phyloP scores from a whole-genome alignment of 2,888 invertebrate genomes.

The Lysandra bellargus region DNA sequence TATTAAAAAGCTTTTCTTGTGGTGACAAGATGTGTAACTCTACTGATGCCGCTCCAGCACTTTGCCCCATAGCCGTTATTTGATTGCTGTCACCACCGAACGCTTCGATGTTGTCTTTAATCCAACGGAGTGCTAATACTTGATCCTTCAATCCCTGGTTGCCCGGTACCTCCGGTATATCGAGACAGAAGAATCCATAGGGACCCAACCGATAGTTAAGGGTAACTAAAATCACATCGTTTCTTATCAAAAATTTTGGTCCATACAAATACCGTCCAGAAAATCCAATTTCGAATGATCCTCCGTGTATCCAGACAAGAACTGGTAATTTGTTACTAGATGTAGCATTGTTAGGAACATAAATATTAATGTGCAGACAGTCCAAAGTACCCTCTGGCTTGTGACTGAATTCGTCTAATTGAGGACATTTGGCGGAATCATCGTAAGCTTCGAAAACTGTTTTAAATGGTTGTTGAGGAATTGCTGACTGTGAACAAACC shows the following conservation, averaged over 20 bases:
- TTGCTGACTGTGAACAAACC: slow-evolving; percentile 1
- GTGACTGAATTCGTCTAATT: slow-evolving; percentile 45
- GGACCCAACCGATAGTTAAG: slow-evolving; percentile 20
- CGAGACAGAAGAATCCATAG: slow-evolving; percentile 49
- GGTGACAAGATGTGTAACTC: slow-evolving; percentile 52
- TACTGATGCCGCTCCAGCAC: slow-evolving; percentile 53
- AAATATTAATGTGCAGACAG: slow-evolving; percentile 54
- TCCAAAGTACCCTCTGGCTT: slow-evolving; percentile 49
- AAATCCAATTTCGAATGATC: slow-evolving; percentile 48
- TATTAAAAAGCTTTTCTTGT: slow-evolving; percentile 51
- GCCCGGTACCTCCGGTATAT: slow-evolving; percentile 52
- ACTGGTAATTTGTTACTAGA: slow-evolving; percentile 50
- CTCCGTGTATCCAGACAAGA: slow-evolving; percentile 56
- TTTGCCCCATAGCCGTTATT: slow-evolving; percentile 57
- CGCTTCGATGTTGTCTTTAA: slow-evolving; percentile 54
- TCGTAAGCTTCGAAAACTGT: slow-evolving; percentile 23
- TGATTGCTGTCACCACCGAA: slow-evolving; percentile 56
- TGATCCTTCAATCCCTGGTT: slow-evolving; percentile 62
- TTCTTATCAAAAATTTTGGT: slow-evolving; percentile 24
- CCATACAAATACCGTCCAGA: slow-evolving; percentile 41
- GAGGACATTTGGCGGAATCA: slow-evolving; percentile 48
- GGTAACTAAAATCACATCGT: slow-evolving; percentile 19
- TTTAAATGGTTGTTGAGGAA: slow-evolving; percentile 8
- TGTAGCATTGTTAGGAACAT: slow-evolving; percentile 51
- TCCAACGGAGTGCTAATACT: slow-evolving; percentile 53